These are phyloP conservation scores for Leptinotarsa haldemani DNA, from an alignment of 2,888 invertebrate species.

Conservation along the genomic window DNA sequence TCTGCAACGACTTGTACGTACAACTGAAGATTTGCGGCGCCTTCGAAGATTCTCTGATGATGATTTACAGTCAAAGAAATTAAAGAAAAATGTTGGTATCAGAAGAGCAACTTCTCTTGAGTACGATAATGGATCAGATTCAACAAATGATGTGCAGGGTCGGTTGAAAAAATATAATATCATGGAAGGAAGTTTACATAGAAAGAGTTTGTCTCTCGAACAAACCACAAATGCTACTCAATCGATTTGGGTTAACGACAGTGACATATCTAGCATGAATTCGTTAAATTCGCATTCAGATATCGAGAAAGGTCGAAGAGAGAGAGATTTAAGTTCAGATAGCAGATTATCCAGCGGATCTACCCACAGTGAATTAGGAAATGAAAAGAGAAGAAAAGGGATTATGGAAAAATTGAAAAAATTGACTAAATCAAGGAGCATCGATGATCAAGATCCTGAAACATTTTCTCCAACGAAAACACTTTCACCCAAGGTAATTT, in stretches of 20 bases:
- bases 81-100: constrained; percentile 63
- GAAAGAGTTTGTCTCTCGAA: constrained; percentile 80
- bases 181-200: constrained; percentile 69
- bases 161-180: constrained; percentile 49
- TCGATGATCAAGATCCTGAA: constrained; percentile 74
- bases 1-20: constrained; percentile 75
- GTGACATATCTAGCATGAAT: constrained; percentile 86
- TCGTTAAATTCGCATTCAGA: constrained; percentile 70
- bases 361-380: constrained; percentile 84
- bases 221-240: constrained; percentile 73
- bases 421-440: constrained; percentile 85
- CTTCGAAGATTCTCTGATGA: constrained; percentile 68
- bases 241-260: constrained; percentile 86
- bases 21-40: constrained; percentile 74
- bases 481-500: constrained; percentile 69
- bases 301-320: constrained; percentile 70
- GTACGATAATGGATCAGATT: constrained; percentile 68
- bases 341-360: constrained; percentile 87
- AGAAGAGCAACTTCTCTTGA: constrained; percentile 73
- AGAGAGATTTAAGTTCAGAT: constrained; percentile 83
- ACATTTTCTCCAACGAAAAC: constrained; percentile 58
- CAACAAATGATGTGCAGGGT: constrained; percentile 46
- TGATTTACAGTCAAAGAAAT: constrained; percentile 68
- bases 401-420: constrained; percentile 87
- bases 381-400: constrained; percentile 80